Conservation (phyloP, 2,888 invertebrate genomes). For the Synanthedon myopaeformis region DNA sequence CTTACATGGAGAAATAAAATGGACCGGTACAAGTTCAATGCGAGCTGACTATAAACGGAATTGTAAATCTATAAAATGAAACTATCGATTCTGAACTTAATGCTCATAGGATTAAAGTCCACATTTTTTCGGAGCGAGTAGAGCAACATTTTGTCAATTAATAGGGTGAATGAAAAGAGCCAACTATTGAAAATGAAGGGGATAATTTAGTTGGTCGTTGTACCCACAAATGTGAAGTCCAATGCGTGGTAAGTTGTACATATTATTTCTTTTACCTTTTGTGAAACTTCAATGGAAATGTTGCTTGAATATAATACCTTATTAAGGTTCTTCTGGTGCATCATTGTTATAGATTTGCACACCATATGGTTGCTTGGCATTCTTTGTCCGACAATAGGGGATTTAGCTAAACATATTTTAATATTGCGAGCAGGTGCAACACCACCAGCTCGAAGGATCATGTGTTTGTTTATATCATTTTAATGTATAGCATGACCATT, state of each 20-base stretch:
- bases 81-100: constrained; percentile 12
- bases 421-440: constrained; percentile 42
- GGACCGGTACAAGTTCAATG: constrained; percentile 33
- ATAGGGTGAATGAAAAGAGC: constrained; percentile 57
- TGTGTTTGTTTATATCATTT: not conserved
- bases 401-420: constrained; percentile 56
- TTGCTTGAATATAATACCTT: not conserved
- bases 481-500: too few species aligned
- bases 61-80: constrained; percentile 22
- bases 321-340: not conserved
- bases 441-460: constrained; percentile 12
- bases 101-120: constrained; percentile 12
- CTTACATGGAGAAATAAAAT: not conserved
- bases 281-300: not conserved
- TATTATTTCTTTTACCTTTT: not conserved
- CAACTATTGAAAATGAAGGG: constrained; percentile 34
- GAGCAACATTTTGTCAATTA: constrained; percentile 44
- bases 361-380: constrained; percentile 58
- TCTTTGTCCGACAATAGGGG: constrained; percentile 30
- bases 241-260: not conserved
- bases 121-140: constrained; percentile 8
- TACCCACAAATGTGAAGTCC: not conserved
- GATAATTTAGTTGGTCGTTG: not conserved
- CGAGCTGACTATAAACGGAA: constrained; percentile 38
- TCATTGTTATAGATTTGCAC: constrained; percentile 41